phyloP scores from a whole-genome alignment of 2,113 vertebrate species.

The Vulpes ferrilata region DNA sequence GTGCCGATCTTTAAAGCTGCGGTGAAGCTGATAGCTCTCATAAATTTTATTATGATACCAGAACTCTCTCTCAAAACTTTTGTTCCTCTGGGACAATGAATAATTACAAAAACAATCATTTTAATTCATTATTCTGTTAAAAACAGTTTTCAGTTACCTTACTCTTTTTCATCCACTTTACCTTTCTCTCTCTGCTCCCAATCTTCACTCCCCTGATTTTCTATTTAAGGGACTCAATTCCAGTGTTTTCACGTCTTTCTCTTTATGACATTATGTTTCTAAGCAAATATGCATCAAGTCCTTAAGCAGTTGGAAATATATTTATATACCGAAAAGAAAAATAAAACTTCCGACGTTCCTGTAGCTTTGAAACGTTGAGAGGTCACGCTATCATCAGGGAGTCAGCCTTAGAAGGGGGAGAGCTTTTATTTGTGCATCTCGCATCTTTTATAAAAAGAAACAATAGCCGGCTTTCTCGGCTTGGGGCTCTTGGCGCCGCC shows the following conservation, averaged over 20 bases:
- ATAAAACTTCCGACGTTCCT: background rate
- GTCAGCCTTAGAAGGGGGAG: background rate
- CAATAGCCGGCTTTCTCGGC: slow-evolving; percentile 70
- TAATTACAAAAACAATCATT: background rate
- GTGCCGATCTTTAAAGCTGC: background rate
- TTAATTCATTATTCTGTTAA: slow-evolving; percentile 20
- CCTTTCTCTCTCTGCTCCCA: background rate
- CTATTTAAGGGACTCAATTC: slow-evolving; percentile 25
- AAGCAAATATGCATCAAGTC: background rate
- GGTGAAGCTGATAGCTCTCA: background rate
- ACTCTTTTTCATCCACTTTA: background rate
- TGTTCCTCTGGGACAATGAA: background rate
- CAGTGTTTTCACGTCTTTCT: slow-evolving; percentile 26
- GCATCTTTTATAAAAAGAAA: slow-evolving; percentile 70
- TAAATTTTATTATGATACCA: background rate
- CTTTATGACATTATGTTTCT: slow-evolving; percentile 18
- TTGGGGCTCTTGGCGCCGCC: slow-evolving; percentile 85
- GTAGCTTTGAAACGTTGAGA: slow-evolving; percentile 10
- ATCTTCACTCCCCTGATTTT: background rate
- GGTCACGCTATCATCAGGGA: background rate
- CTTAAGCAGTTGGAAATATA: slow-evolving; percentile 32
- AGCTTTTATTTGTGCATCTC: slow-evolving; percentile 61
- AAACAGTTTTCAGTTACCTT: background rate
- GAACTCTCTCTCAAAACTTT: slow-evolving; percentile 11
- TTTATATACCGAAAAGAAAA: background rate